Evolutionary conservation across 2,888 invertebrate genomes (phyloP), one percentile per base, ranked within the genome.

Genomic region (Sthenelais limicola): DNA sequence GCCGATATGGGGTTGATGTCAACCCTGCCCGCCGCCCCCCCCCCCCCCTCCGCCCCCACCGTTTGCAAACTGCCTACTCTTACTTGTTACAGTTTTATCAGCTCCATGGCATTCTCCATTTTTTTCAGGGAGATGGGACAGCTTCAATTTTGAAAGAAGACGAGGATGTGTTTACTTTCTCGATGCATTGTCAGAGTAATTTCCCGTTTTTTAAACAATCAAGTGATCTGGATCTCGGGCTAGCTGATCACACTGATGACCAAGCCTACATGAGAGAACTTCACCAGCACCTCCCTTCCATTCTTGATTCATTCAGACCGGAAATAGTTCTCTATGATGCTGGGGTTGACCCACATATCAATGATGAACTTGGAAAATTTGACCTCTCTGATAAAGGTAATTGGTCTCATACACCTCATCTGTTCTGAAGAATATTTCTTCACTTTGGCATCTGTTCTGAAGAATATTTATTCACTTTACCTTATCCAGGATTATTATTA

Each of bases 291-390:
- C 74, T 85, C n/a, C 82, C 84, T 1, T 67, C 74, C 69, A 51
- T 85, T 38, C 62, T 85, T 30, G 79, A 82, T 18, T 73, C 73
- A 5, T 82, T 85, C 72, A 77, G 78, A 7, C 85, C 85, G 26
- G 83, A 83, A 69, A 73, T 85, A 5, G 81, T 84, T 12, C 71
- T 85, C 18, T 85, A 82, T 66, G 84, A 85, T 79, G 85, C 85
- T 43, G 85, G 85, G 3, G 83, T 85, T 21, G 85, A 85, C 71
- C 82, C 84, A 15, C 85, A 85, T 74, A 71, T 75, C 24, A 75
- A 80, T 33, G 85, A 85, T 74, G 81, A 82, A 54, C 77, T 85
- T 3, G 85, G 85, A 7, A 82, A 80, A 68, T 77, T 85, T 4
- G 74, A 78, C 33, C 79, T 85, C 4, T 80, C 82, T 35, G 84